Evolutionary conservation across 1,140 invertebrate genomes (phyloP).

Genomic region (Drosophila persimilis): DNA sequence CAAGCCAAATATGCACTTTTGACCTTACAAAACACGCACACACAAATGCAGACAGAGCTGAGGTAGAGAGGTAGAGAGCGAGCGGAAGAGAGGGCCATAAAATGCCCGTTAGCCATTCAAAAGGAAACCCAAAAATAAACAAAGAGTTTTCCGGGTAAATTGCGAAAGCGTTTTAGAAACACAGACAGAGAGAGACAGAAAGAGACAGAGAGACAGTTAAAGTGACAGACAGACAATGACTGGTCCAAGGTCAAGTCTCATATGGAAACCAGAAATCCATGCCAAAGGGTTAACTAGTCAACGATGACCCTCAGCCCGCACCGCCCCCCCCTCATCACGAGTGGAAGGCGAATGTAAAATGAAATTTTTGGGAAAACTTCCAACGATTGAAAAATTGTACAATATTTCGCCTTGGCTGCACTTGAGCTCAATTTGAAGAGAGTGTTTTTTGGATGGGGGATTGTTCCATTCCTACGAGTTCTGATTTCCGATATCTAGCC

Average conservation of each 20-base stretch:
- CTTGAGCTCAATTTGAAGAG: constrained; percentile 75
- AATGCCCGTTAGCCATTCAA: constrained; percentile 29
- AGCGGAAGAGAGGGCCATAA: constrained; percentile 20
- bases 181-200: neutral
- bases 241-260: constrained; percentile 49
- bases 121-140: constrained; percentile 48
- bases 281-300: constrained; percentile 68
- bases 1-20: constrained; percentile 37
- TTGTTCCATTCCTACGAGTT: constrained; percentile 20
- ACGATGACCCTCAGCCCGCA: constrained; percentile 47
- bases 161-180: constrained; percentile 22
- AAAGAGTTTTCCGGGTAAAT: constrained; percentile 44
- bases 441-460: constrained; percentile 11
- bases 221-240: constrained; percentile 47
- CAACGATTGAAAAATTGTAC: constrained; percentile 29
- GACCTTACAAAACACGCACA: constrained; percentile 14
- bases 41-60: neutral
- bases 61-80: no score
- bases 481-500: constrained; percentile 49
- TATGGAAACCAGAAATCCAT: constrained; percentile 29
- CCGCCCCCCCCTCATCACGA: constrained; percentile 16
- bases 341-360: constrained; percentile 33
- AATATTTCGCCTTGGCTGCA: constrained; percentile 60
- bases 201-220: constrained; percentile 34
- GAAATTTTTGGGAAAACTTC: constrained; percentile 47